Evolutionary conservation across 2,888 invertebrate species (phyloP).

Genomic region (Brassicogethes aeneus): DNA sequence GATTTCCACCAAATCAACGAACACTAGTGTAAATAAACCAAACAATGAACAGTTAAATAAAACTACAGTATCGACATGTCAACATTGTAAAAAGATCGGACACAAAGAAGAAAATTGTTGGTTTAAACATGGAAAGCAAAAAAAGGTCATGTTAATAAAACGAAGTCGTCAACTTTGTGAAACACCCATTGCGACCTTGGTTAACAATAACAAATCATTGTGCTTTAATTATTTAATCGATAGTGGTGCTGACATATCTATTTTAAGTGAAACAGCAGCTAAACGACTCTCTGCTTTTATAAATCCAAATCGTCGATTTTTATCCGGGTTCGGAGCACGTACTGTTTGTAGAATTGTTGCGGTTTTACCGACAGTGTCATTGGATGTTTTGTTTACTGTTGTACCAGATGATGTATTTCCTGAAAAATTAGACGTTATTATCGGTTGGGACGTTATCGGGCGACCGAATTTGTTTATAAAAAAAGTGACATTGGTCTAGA

Average conservation of each 20-base stretch:
- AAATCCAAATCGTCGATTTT: not conserved
- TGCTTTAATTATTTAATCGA: constrained; percentile 9
- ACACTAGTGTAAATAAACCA: no score
- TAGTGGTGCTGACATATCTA: constrained; percentile 7
- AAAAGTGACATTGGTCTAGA: not conserved
- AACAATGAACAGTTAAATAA: no score
- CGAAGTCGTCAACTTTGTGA: not conserved
- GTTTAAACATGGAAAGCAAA: constrained; percentile 5
- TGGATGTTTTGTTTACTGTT: constrained; percentile 9
- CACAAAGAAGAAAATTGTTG: no score
- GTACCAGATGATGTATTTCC: constrained; percentile 11
- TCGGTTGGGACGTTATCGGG: constrained; percentile 3
- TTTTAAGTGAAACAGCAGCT: constrained; percentile 9
- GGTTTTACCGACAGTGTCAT: constrained; percentile 8
- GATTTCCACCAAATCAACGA: no score
- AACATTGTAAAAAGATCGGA: constrained; percentile 4
- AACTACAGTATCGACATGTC: constrained; percentile 3
- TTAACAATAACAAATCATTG: constrained; percentile 4
- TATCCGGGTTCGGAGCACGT: constrained; percentile 7
- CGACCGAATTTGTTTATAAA: constrained; percentile 3
- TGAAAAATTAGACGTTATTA: constrained; percentile 7
- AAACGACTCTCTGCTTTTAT: constrained; percentile 2
- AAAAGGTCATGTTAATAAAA: not conserved
- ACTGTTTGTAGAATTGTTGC: constrained; percentile 5
- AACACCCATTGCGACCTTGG: constrained; percentile 1